Conservation (phyloP, 2,113 vertebrate genomes). For the Macquaria australasica region DNA sequence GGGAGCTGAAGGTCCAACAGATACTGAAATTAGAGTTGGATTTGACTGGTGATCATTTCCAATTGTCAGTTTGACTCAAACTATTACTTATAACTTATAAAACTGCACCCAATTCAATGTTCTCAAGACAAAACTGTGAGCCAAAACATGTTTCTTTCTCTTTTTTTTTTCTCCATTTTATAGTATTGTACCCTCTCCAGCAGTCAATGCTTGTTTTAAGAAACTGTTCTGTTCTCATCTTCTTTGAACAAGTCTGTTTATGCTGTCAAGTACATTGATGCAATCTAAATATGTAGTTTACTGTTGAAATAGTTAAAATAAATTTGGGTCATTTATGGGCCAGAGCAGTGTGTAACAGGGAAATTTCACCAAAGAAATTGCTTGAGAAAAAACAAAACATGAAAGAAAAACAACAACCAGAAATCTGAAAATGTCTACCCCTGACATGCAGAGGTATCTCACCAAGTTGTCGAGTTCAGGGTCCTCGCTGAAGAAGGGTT, state of each 20-base stretch:
- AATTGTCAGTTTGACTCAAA: neutral
- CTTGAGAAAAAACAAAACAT: neutral
- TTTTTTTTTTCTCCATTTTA: neutral
- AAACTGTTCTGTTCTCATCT: neutral
- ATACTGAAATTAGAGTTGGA: neutral
- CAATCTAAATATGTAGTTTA: neutral
- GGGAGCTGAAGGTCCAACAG: neutral
- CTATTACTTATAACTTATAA: too few relatives aligned
- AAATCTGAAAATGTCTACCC: neutral
- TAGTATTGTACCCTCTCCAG: neutral
- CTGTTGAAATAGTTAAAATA: neutral
- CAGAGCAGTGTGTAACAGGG: neutral
- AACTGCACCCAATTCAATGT: neutral
- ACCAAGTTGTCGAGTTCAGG: slow-evolving; percentile 98
- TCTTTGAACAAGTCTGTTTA: neutral
- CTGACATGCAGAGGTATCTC: slow-evolving; percentile 52
- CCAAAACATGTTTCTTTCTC: too few relatives aligned
- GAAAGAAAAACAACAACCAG: neutral
- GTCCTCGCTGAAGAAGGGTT: slow-evolving; percentile 98
- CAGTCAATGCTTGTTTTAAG: neutral
- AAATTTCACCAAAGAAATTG: neutral
- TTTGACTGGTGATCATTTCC: too few relatives aligned
- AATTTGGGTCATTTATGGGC: neutral
- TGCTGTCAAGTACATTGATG: neutral
- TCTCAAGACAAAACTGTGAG: neutral